Conservation (phyloP, 2,797 vertebrate genomes). For the Naso thynnoides region DNA sequence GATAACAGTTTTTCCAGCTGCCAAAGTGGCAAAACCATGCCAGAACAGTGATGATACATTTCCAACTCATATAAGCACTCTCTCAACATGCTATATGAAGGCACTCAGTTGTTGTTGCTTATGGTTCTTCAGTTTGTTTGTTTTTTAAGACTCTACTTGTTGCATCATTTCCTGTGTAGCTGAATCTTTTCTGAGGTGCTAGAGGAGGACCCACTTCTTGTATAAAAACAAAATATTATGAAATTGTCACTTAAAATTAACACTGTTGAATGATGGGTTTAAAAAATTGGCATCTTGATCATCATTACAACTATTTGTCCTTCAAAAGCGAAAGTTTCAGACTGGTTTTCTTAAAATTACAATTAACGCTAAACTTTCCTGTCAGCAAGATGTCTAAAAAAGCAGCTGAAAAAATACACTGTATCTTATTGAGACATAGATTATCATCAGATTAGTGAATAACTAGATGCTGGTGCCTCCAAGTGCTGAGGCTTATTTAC, state of each 20-base stretch:
- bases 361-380: not conserved
- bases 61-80: not conserved
- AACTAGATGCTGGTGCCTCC: no score
- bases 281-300: not conserved
- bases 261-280: not conserved
- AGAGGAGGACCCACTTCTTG: not conserved
- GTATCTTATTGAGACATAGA: no score
- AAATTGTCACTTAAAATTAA: not conserved
- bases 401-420: no score
- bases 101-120: not conserved
- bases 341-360: not conserved
- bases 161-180: conserved; percentile 12
- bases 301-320: not conserved
- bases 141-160: conserved; percentile 1
- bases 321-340: not conserved
- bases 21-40: not conserved
- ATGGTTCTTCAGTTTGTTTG: not conserved
- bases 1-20: conserved; percentile 13
- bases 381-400: no score
- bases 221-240: not conserved
- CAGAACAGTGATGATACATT: not conserved
- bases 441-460: no score
- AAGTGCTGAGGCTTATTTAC: no score
- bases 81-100: not conserved
- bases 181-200: not conserved